Conservation (phyloP, 1,140 invertebrate genomes). For the Tetramorium simillimum region DNA sequence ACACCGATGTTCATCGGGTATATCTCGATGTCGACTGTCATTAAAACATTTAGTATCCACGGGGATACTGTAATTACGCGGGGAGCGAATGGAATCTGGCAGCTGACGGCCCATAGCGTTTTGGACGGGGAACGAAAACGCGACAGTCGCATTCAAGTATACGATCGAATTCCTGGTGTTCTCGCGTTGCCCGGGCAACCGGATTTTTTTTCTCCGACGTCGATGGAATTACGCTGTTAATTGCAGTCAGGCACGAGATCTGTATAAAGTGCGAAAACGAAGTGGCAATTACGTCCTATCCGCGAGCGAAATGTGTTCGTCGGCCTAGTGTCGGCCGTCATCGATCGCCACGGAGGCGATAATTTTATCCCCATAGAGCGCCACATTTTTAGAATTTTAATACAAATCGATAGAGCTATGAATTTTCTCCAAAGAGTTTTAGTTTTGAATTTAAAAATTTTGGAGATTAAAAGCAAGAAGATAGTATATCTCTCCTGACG, state of each 20-base stretch:
- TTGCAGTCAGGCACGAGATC: conserved; percentile 47
- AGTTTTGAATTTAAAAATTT: not conserved
- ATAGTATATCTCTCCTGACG: not conserved
- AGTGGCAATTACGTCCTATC: conserved; percentile 58
- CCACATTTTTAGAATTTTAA: conserved; percentile 18
- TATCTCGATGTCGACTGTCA: not conserved
- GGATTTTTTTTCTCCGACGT: conserved; percentile 33
- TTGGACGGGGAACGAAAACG: not conserved
- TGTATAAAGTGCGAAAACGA: conserved; percentile 59
- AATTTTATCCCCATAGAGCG: not conserved
- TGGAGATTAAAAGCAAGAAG: conserved; percentile 4
- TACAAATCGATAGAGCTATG: not conserved
- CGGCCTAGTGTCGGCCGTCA: conserved; percentile 9
- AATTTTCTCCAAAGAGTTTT: not conserved
- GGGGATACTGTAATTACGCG: conserved; percentile 26
- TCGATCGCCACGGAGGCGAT: not conserved
- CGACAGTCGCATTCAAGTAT: not conserved
- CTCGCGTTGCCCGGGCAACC: conserved; percentile 21
- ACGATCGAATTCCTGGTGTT: conserved; percentile 32
- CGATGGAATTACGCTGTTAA: conserved; percentile 59
- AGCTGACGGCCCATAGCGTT: not conserved
- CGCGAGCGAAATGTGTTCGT: conserved; percentile 17
- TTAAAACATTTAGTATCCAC: conserved; percentile 13
- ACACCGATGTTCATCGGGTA: not conserved
- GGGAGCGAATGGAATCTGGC: conserved; percentile 9